Conservation (phyloP, 1,140 invertebrate species). For the Chironomus striatipennis region DNA sequence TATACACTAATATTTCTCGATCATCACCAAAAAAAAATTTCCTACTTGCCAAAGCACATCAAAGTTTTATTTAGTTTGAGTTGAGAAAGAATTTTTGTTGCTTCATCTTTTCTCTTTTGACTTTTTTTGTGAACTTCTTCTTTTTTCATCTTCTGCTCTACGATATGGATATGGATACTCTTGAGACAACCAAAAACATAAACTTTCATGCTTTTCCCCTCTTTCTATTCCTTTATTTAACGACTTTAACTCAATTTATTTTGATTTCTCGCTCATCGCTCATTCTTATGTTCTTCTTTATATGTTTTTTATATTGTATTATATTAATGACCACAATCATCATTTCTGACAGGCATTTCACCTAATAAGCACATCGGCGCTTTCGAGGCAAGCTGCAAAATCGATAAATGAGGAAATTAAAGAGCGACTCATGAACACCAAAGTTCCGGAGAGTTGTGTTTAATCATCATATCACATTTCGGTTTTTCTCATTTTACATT, state of each 20-base stretch:
- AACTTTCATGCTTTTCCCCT: background rate
- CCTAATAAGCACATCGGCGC: background rate
- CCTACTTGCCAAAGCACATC: background rate
- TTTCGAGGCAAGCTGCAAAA: background rate
- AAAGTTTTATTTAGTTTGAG: too few species aligned
- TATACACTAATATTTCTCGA: background rate
- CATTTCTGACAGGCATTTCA: slow-evolving; percentile 16
- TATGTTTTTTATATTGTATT: background rate
- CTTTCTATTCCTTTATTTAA: background rate
- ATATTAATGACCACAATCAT: slow-evolving; percentile 1
- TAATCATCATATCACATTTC: slow-evolving; percentile 16
- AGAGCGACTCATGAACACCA: slow-evolving; percentile 14
- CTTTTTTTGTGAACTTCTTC: too few species aligned
- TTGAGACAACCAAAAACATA: background rate
- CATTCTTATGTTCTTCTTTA: too few species aligned
- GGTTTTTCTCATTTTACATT: background rate
- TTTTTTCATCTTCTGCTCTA: background rate
- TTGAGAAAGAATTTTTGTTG: background rate
- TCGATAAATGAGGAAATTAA: slow-evolving; percentile 17
- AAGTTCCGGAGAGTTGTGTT: slow-evolving; percentile 19
- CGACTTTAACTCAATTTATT: slow-evolving; percentile 14
- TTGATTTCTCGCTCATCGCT: background rate
- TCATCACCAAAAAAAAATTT: too few species aligned
- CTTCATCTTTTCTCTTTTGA: background rate
- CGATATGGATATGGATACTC: background rate